Base-by-base conservation (phyloP, 1,140 invertebrate species). In the Dinoponera quadriceps region DNA sequence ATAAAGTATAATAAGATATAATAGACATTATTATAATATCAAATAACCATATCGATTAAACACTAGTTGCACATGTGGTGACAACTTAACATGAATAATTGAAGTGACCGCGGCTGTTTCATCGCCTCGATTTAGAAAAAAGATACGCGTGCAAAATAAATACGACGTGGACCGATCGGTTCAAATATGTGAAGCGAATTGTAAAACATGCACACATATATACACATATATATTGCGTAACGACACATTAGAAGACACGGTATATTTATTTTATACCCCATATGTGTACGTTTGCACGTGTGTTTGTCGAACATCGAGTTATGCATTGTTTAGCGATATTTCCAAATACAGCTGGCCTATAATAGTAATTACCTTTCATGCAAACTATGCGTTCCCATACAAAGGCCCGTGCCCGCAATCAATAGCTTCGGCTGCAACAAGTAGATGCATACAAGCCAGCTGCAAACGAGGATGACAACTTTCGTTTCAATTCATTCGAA, bases 341-440 rank as follows among this genome's bases (percentile, higher is more conserved):
- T 68, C 33, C 25, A 63, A 57, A 78, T 66, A 33, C 69, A 78
- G 18, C 51, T 49, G 63, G 20, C 29, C 55, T 78, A 78, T 51
- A 78, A 69, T 78, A 78, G 75, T 78, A 78, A 78, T 78, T 78
- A 78, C 75, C 75, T 78, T 57, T 78, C 75, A 69, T 57, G 75
- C 63, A 78, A 78, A 78, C 75, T 78, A 55, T 78, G 63, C 74
- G 29, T 68, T 55, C 22, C 63, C 13, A 54, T 69, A 78, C 75
- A 82, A 75, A 75, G 25, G 33, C 71, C 22, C 25, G 48, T n/a
- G n/a, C 33, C 27, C 80, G 60, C 75, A 82, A 82, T 82, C 80
- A 74, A 75, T 82, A 75, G 57, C 29, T 38, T 51, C 25, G 72
- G 38, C 72, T 75, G 80, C 69, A 82, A 82, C 72, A 82, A 82